Conservation (phyloP, 23 tunicate genomes). For the Ciona savignyi region DNA sequence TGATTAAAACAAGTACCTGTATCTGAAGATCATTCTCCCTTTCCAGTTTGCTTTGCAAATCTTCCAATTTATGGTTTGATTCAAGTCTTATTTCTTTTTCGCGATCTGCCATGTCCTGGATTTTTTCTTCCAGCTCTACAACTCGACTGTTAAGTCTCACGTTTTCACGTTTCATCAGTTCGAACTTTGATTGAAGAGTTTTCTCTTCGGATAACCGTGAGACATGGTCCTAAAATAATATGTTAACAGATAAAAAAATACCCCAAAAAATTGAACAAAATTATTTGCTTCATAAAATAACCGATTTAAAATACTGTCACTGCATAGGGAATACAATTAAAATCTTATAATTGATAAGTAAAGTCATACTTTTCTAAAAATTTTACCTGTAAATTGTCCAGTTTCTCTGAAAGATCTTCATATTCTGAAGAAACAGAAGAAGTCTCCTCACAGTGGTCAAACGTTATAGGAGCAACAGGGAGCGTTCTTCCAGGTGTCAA, state of each 20-base stretch:
- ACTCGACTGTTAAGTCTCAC: conserved; percentile 34
- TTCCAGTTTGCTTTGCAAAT: conserved; percentile 13
- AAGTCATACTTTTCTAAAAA: background rate
- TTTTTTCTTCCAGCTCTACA: conserved; percentile 65
- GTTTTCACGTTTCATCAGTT: conserved; percentile 64
- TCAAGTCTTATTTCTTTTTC: conserved; percentile 8
- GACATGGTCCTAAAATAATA: conserved; percentile 46
- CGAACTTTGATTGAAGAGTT: conserved; percentile 55
- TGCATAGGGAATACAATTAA: no score
- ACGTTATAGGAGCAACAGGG: background rate
- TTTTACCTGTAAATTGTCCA: conserved; percentile 69
- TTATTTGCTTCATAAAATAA: no score
- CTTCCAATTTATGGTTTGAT: conserved; percentile 27
- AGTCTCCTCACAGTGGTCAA: conserved; percentile 21
- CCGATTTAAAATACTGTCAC: no score
- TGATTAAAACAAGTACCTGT: conserved; percentile 39
- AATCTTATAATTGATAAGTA: background rate
- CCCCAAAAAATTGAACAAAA: no score
- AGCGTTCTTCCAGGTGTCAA: background rate
- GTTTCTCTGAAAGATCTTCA: conserved; percentile 85
- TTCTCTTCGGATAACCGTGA: conserved; percentile 67
- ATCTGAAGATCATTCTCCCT: conserved; percentile 43
- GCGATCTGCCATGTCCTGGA: conserved; percentile 29
- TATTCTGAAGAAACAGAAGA: conserved; percentile 61
- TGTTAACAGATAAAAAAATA: no score